Conservation (phyloP, 1,140 invertebrate species). For the Meteorus sp. region DNA sequence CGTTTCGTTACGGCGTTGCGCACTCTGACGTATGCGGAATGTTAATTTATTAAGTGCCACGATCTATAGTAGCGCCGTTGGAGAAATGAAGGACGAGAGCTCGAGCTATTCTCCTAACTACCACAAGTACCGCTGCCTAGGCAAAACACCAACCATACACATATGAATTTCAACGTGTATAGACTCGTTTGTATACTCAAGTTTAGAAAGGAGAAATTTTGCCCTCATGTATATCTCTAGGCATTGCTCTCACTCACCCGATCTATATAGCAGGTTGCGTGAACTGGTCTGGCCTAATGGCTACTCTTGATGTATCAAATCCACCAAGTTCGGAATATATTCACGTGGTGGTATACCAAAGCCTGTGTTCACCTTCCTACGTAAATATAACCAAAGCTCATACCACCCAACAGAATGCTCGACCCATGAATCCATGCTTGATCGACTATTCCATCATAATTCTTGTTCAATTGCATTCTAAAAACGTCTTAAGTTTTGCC, state of each 20-base stretch:
- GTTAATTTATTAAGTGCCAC: conserved; percentile 21
- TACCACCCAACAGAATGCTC: not conserved
- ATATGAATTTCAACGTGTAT: too few species aligned
- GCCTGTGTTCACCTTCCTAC: too few species aligned
- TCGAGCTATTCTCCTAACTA: not conserved
- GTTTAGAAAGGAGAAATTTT: too few species aligned
- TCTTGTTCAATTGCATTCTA: conserved; percentile 4
- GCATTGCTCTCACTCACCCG: too few species aligned
- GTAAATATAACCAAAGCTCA: conserved; percentile 5
- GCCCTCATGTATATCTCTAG: too few species aligned
- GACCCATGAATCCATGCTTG: conserved; percentile 17
- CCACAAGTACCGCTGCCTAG: conserved; percentile 15
- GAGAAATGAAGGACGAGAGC: not conserved
- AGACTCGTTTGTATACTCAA: too few species aligned
- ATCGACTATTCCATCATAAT: conserved; percentile 19
- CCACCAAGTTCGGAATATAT: not conserved
- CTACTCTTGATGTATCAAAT: conserved; percentile 1
- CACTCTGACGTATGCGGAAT: conserved; percentile 19
- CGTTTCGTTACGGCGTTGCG: conserved; percentile 14
- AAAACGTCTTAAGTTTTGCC: not conserved
- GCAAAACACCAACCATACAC: too few species aligned
- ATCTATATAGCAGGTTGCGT: not conserved
- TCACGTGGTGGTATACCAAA: not conserved
- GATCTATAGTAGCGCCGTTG: conserved; percentile 15
- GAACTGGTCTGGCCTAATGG: conserved; percentile 12